Evolutionary conservation across 53 echinoderm and acorn worm genomes (phyloP), one percentile per base, ranked within the genome.

Genomic region (Stichopus horrens): DNA sequence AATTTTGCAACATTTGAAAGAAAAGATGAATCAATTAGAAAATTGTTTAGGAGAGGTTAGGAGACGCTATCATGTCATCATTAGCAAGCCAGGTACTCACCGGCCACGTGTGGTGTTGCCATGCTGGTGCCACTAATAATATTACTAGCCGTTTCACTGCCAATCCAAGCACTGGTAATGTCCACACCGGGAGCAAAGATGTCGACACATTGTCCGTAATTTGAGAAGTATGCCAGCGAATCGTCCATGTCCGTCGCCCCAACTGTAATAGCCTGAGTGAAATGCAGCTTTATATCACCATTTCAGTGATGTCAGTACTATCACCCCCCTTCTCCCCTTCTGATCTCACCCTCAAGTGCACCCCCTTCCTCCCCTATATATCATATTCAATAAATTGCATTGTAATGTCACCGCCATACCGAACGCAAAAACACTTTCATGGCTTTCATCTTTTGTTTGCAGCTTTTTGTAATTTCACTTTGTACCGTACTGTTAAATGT

Each of bases 41-140:
- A 37, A 37, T 37, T 37, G 37, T 37, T 37, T 37, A 16, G 63
- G 63, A 16, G 37, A 63, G 63, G 63, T 63, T 8, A 63, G 14
- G 10, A 63, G 9, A 63, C 8, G 4, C 37, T 63, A 63, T 63
- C 11, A 13, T 63, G 7, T 13, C 16, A 63, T 63, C 63, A 6
- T 63, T 16, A 4, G 8, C 7, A 10, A 10, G 63, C 16, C 63
- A 16, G 7, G 63, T 63, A 84, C 92, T 4, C 86, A 92, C 92
- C 92, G 19, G 92, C 58, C 10, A 92, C 90, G 52, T 92, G 90
- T 20, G 92, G 92, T 54, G 86, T 86, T 13, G 92, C 92, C 90
- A 92, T 90, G 58, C 90, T 90, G 4, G 92, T 92, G 5, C 92
- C 92, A 73, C 90, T 88, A 53, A 92, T 86, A 2, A 75, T 73